These are phyloP conservation scores for Stichopus horrens DNA, from an alignment of 53 echinoderm and acorn worm genomes.

Conservation along the genomic window DNA sequence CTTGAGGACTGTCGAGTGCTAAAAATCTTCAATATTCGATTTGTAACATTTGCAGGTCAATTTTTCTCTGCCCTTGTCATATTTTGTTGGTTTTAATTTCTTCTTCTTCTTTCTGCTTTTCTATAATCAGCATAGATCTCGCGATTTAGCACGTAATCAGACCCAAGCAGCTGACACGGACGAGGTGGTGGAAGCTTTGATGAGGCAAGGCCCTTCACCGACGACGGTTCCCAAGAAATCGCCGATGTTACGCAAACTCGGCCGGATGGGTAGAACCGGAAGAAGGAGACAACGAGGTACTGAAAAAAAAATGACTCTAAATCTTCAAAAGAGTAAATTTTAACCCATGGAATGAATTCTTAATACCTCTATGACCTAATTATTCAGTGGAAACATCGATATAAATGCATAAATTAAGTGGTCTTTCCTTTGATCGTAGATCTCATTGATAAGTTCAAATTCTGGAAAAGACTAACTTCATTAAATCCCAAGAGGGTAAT, in stretches of 20 bases:
- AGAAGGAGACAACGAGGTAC: constrained; percentile 5
- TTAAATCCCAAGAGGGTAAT: too few relatives aligned
- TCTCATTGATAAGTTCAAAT: too few relatives aligned
- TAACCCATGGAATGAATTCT: too few relatives aligned
- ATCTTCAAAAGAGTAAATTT: not conserved
- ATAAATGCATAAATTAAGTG: too few relatives aligned
- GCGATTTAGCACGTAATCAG: not conserved
- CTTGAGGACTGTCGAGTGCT: not conserved
- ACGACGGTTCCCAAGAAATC: not conserved
- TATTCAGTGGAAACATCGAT: too few relatives aligned
- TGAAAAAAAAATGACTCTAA: not conserved
- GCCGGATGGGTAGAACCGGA: not conserved
- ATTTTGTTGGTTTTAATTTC: not conserved
- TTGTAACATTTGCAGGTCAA: not conserved
- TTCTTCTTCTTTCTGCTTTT: not conserved
- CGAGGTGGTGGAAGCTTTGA: not conserved
- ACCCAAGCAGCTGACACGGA: constrained; percentile 19
- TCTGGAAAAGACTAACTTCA: too few relatives aligned
- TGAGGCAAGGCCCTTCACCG: not conserved
- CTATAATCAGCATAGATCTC: not conserved
- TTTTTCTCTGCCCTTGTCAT: not conserved
- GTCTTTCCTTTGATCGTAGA: too few relatives aligned
- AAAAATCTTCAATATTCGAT: not conserved
- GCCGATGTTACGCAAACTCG: not conserved
- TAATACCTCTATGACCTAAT: too few relatives aligned